phyloP scores from a whole-genome alignment of 2,797 vertebrate species.

The Garrulus glandarius region DNA sequence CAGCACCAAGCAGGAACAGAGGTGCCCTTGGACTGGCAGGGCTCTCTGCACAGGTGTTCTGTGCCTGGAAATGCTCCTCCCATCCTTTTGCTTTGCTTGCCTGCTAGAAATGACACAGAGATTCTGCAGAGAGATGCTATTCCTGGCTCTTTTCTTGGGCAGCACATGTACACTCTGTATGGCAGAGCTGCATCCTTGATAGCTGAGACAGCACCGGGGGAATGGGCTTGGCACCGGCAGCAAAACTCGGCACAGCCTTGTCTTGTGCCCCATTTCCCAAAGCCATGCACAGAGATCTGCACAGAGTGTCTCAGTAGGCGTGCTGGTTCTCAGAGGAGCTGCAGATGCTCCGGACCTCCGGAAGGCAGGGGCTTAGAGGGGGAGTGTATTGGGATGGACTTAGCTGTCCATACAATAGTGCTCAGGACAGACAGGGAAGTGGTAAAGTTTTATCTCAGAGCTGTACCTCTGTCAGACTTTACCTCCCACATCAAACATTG shows the following conservation, averaged over 20 bases:
- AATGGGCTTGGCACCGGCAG: neutral
- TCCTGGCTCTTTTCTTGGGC: neutral
- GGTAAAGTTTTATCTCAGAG: neutral
- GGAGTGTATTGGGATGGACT: neutral
- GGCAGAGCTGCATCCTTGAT: neutral
- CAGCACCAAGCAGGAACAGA: neutral
- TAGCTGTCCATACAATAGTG: neutral
- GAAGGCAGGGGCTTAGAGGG: neutral
- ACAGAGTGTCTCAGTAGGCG: accelerated
- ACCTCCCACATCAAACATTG: neutral
- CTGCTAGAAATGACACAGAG: neutral
- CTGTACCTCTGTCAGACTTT: neutral
- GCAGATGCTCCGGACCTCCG: neutral
- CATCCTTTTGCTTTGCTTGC: neutral
- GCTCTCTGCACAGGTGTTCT: neutral
- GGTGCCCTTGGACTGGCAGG: neutral
- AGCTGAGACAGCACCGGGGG: accelerated
- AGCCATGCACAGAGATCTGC: neutral
- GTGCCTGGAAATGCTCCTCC: neutral
- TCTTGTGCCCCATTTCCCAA: neutral
- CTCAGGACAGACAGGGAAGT: neutral
- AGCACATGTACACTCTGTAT: accelerated
- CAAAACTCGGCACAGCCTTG: neutral
- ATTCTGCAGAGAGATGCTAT: neutral
- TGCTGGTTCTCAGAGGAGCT: neutral